Evolutionary conservation across 2,797 vertebrate genomes (phyloP), one percentile per base, ranked within the genome.

Genomic region (Gorsachius magnificus): DNA sequence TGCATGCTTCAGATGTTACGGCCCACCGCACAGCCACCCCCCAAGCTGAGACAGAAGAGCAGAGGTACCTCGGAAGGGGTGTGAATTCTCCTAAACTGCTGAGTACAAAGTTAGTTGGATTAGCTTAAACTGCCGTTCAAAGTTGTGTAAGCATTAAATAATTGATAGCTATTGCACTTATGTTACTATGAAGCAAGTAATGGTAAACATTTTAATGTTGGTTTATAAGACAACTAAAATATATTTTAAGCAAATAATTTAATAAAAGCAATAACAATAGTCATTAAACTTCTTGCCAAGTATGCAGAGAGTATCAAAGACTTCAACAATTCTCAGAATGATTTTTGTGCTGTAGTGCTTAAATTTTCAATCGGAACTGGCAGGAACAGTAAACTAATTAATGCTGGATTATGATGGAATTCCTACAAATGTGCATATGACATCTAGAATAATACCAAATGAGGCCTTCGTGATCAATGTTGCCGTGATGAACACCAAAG

Each of bases 381-480:
- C 71, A 95, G 50, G 71, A 95, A 60, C 7, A 84, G 64, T 79
- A 94, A 84, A 70, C 57, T 89, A 45, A 70, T 89, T 91, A 91
- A 90, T 45, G 28, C 17, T 61, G 76, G 69, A 90, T 90, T 94
- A 50, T 60, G 96, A 11, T 87, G 85, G 86, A 87, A 77, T 93
- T 95, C 64, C 28, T 89, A 46, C n/a, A 45, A 82, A 90, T 8
- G 7, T 41, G 33, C 56, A 15, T 82, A 54, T 95, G 85, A 85
- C 90, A 91, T 88, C 51, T 77, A 89, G 57, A 87, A 80, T 96
- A 89, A 93, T 77, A 61, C 51, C 64, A 84, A 97, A 90, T 54
- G 57, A 89, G 43, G 11, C 50, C 43, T 64, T 83, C 22, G 18
- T 95, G 80, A 95, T 64, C 79, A 77, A 80, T 61, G 70, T 51